Conservation (phyloP, 2,113 vertebrate genomes). For the Dicaeum eximium region DNA sequence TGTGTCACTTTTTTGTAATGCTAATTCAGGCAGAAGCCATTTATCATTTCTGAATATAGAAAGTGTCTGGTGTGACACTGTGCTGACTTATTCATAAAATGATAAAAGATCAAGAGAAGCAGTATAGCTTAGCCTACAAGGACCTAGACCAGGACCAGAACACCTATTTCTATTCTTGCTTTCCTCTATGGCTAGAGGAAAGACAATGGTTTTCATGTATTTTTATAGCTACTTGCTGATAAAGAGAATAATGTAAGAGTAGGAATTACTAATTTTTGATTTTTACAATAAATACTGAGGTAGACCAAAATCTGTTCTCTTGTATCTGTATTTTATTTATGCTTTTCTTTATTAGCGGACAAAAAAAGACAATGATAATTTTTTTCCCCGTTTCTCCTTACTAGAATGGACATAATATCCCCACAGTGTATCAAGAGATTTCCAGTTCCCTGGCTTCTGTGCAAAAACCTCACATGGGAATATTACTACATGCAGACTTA, state of each 20-base stretch:
- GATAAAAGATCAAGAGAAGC: background rate
- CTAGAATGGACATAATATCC: background rate
- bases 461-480: slow-evolving; percentile 27
- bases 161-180: background rate
- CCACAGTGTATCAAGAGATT: background rate
- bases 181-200: background rate
- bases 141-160: background rate
- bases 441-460: slow-evolving; percentile 17
- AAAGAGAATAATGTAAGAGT: background rate
- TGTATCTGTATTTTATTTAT: background rate
- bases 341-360: background rate
- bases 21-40: slow-evolving; percentile 12
- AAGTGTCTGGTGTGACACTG: background rate
- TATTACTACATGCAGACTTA: background rate
- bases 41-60: slow-evolving; percentile 13
- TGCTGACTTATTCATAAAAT: background rate
- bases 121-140: background rate
- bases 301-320: background rate
- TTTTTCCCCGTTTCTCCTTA: background rate
- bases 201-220: background rate
- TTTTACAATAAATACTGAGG: background rate
- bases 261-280: background rate
- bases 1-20: background rate
- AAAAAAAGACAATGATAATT: background rate
- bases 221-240: background rate